Base-by-base conservation (phyloP, 2,113 vertebrate species). In the Mola mola region DNA sequence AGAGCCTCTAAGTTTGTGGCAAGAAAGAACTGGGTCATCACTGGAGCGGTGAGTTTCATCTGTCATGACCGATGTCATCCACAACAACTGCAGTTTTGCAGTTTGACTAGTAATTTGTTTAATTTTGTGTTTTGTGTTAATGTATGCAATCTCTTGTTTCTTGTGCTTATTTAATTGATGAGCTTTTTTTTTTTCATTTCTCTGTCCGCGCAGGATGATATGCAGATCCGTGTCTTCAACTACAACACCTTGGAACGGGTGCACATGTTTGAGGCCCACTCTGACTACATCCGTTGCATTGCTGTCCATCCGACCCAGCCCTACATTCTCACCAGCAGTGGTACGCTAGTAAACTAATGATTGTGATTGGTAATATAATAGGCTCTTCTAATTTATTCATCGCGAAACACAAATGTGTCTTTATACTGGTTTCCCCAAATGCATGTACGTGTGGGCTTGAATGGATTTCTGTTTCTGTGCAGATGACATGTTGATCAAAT, bases 401-500 rank as follows among this genome's bases (percentile, higher is more conserved):
- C 12, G 15, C 8, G n/a, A 11, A 24, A 21, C 25, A n/a, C 15
- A n/a, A 8, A 13, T 21, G 3, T 51, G 3, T 26, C 21, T 28
- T n/a, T 8, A 20, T 19, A 25, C 11, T 1, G 4, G 3, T 65
- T n/a, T 55, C 29, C 2, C 20, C 16, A 21, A 60, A 25, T 57
- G 12, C 49, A 11, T 84, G 15, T 66, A 15, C 75, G 22, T 41
- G 17, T 50, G 24, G 53, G 6, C 6, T 3, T 59, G 0, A 33
- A 31, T 53, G 3, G 40, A 12, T 52, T 50, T 58, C 19, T 84
- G 8, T 81, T 16, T 52, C 26, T 72, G 48, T 59, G 7, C 82
- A 99, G 97, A 99, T 92, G 97, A 99, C 87, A 99, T 99, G 97
- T 92, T 99, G 67, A 99, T 99, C 87, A 99, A 99, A 66, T 93